phyloP scores from a whole-genome alignment of 2,113 vertebrate species.

The Thamnophis sirtalis region DNA sequence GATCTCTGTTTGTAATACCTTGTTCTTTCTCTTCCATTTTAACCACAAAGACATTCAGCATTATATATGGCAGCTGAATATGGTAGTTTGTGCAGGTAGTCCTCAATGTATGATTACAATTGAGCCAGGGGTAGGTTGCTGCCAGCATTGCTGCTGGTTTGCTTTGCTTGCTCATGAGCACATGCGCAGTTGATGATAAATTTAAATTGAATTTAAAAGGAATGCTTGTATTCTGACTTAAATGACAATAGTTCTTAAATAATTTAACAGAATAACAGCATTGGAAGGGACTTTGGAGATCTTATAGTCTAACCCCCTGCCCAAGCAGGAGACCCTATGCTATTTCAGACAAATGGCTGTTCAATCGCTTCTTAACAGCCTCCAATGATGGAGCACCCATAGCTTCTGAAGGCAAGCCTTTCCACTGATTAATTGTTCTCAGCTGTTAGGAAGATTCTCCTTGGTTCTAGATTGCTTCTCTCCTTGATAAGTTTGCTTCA shows the following conservation, averaged over 20 bases:
- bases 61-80: neutral
- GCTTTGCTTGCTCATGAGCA: too few relatives aligned
- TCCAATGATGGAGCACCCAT: neutral
- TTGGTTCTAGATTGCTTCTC: neutral
- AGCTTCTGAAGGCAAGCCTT: neutral
- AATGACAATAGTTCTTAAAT: neutral
- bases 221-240: neutral
- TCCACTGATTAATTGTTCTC: neutral
- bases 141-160: too few relatives aligned
- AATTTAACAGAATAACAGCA: neutral
- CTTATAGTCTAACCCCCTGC: neutral
- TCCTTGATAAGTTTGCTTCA: neutral
- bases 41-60: neutral
- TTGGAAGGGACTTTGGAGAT: neutral
- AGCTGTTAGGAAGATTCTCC: neutral
- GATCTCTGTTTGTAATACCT: neutral
- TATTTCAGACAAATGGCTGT: neutral
- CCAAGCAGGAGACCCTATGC: neutral
- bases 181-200: too few relatives aligned
- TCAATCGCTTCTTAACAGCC: neutral
- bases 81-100: neutral
- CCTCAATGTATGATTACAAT: too few relatives aligned
- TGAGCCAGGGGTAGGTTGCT: too few relatives aligned
- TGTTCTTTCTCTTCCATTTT: neutral
- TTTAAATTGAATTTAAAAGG: neutral